Evolutionary conservation across 2,888 invertebrate species (phyloP), one percentile per base, ranked within the genome.

Genomic region (Eurytoma californica): DNA sequence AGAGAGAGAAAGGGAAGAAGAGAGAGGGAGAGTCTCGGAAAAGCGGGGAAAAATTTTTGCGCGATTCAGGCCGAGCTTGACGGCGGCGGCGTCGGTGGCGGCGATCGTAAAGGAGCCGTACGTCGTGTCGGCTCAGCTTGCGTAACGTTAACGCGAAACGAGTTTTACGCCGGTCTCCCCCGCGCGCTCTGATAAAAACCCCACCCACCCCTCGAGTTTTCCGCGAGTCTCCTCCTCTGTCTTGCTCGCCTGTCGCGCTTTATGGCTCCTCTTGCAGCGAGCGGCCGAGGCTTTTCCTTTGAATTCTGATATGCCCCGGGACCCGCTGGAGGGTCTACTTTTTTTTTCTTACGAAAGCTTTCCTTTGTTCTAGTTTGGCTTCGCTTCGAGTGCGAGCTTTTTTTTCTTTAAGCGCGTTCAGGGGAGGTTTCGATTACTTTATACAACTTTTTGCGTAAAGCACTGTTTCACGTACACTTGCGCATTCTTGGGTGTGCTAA

Each of bases 121-220:
- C 60, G 60, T 63, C 84, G 84, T 84, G 83, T 82, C 69, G 81
- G 83, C 82, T 83, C 82, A 81, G 82, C 85, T 85, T 85, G 85
- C 86, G 86, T 87, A 85, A 85, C 85, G 86, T 85, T 85, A 86
- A 86, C 85, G 86, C 83, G 82, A 83, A 85, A 84, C 85, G 84
- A 84, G 84, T 83, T 84, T 84, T 83, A 77, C 82, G 79, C 68
- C 53, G 53, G 53, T n/a, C 16, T 4, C 53, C 16, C 53, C 53
- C 39, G 39, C 51, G 16, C 12, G 79, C 76, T 79, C 80, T 82
- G 82, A 83, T 83, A 84, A 84, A 83, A 82, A 77, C 80, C 80
- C 77, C 82, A 82, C 82, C 78, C 80, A 60, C 81, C 67, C 82
- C 51, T 18, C 49, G 39, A 39, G 57, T 66, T 77, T 75, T 30